These are phyloP conservation scores for Cryptus armator DNA, from an alignment of 2,888 invertebrate genomes.

Conservation along the genomic window DNA sequence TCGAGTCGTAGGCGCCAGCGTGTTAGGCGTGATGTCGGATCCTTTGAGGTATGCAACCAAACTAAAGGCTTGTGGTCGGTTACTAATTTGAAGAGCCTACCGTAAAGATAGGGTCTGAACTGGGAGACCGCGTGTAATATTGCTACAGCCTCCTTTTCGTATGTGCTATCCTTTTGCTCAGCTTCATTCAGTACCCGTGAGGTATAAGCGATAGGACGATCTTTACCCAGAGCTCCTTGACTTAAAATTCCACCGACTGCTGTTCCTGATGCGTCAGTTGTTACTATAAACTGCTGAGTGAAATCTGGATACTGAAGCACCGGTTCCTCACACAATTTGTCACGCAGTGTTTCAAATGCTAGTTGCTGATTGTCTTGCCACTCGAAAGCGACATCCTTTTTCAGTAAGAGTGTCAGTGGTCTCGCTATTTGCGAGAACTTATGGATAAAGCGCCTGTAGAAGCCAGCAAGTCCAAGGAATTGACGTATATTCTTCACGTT, in stretches of 20 bases:
- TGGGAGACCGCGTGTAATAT: slow-evolving; percentile 47
- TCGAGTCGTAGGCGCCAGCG: slow-evolving; percentile 61
- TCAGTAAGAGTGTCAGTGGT: slow-evolving; percentile 59
- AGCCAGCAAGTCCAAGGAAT: slow-evolving; percentile 70
- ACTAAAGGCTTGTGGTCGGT: slow-evolving; percentile 64
- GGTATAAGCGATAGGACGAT: too few relatives aligned
- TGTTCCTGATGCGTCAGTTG: too few relatives aligned
- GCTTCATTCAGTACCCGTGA: slow-evolving; percentile 44
- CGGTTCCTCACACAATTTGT: too few relatives aligned
- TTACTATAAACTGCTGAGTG: too few relatives aligned
- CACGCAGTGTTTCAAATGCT: too few relatives aligned
- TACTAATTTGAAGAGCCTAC: slow-evolving; percentile 51
- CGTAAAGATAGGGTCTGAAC: slow-evolving; percentile 62
- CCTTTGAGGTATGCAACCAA: slow-evolving; percentile 55
- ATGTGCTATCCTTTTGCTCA: slow-evolving; percentile 64
- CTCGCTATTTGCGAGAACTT: slow-evolving; percentile 67
- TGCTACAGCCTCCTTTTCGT: slow-evolving; percentile 65
- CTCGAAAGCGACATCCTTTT: slow-evolving; percentile 48
- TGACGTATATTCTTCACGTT: slow-evolving; percentile 64
- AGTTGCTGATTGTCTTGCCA: slow-evolving; percentile 45
- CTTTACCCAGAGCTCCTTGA: too few relatives aligned
- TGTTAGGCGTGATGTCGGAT: slow-evolving; percentile 57
- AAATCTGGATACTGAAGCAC: too few relatives aligned
- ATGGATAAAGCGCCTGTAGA: slow-evolving; percentile 68
- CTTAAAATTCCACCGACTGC: too few relatives aligned